Evolutionary conservation across 1,140 invertebrate genomes (phyloP).

Genomic region (Formica selysi): DNA sequence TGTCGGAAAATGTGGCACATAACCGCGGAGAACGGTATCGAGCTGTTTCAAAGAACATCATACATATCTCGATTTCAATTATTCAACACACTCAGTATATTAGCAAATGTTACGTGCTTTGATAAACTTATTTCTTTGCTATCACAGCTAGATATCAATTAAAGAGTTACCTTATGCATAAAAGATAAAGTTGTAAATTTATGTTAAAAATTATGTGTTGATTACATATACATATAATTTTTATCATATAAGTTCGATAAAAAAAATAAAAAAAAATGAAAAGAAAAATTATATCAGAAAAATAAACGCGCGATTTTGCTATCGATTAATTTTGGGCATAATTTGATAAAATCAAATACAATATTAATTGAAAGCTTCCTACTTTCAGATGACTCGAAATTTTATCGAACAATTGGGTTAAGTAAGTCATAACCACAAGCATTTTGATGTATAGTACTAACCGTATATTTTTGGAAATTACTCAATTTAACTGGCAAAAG

Average conservation of each 20-base stretch:
- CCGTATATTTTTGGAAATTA: constrained; percentile 65
- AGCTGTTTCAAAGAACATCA: neutral
- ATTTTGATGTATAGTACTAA: constrained; percentile 29
- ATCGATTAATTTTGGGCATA: constrained; percentile 22
- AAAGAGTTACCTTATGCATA: neutral
- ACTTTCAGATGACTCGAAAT: constrained; percentile 48
- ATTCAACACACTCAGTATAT: constrained; percentile 6
- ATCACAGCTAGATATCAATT: neutral
- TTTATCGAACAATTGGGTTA: constrained; percentile 76
- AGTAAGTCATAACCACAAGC: constrained; percentile 75
- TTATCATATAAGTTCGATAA: too few species aligned
- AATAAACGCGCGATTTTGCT: neutral
- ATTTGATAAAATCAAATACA: constrained; percentile 52
- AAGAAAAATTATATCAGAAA: neutral
- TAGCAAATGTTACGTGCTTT: neutral
- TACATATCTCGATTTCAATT: constrained; percentile 9
- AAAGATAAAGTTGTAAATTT: neutral
- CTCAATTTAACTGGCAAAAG: constrained; percentile 67
- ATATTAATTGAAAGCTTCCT: constrained; percentile 13
- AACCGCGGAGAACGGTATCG: constrained; percentile 13
- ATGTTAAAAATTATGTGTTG: neutral
- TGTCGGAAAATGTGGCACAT: constrained; percentile 13
- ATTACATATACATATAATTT: too few species aligned
- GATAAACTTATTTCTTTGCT: neutral
- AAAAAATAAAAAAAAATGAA: too few species aligned